A percentile compares a stretch with the other conserved stretches of the same genome.
phyloP scores from a whole-genome alignment of 2,113 vertebrate species.

The Centropristis striata region DNA sequence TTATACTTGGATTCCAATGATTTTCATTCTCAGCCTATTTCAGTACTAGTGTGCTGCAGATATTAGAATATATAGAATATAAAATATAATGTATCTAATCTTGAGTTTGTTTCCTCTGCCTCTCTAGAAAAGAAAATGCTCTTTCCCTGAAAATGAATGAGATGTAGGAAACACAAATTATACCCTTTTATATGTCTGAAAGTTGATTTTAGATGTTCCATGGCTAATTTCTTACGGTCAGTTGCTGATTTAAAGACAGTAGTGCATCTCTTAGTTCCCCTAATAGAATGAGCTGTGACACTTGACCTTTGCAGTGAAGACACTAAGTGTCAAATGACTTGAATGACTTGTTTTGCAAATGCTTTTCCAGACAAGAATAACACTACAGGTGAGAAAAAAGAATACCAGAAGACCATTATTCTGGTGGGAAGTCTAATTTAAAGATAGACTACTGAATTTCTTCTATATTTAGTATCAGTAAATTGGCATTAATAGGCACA shows the following conservation, averaged over 20 bases:
- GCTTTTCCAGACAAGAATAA: conserved; percentile 9
- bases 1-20: neutral
- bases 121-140: neutral
- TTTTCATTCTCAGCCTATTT: neutral
- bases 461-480: neutral
- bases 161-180: no score
- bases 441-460: neutral
- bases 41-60: neutral
- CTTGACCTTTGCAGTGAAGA: neutral
- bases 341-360: conserved; percentile 1
- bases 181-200: no score
- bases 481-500: neutral
- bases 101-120: neutral
- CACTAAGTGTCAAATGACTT: neutral
- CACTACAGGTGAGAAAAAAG: neutral
- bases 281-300: neutral
- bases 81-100: no score
- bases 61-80: no score
- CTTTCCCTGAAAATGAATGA: no score
- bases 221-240: neutral
- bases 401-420: neutral
- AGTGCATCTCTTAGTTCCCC: neutral
- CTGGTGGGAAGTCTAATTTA: neutral
- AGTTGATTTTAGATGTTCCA: neutral
- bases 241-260: neutral